Evolutionary conservation across 2,113 vertebrate genomes (phyloP).

Genomic region (Noturus placidus): DNA sequence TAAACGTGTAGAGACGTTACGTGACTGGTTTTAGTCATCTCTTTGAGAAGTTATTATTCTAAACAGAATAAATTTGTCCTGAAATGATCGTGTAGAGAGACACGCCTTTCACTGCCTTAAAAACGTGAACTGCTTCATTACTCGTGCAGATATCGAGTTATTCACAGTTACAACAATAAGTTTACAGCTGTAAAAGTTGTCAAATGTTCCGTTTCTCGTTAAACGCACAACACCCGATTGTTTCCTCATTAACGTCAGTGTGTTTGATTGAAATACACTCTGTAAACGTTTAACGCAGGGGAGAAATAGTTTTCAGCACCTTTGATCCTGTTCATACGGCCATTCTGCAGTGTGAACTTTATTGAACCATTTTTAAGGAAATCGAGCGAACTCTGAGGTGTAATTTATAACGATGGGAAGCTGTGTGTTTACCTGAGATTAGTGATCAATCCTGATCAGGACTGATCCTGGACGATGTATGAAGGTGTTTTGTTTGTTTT

Average conservation of each 20-base stretch:
- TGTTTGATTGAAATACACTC: neutral
- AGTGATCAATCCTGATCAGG: neutral
- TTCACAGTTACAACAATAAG: neutral
- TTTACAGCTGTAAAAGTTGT: too few species aligned
- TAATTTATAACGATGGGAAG: neutral
- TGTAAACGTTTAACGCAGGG: neutral
- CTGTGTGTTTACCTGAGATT: neutral
- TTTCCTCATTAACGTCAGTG: neutral
- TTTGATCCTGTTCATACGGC: neutral
- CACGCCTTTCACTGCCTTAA: too few species aligned
- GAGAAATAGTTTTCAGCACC: neutral
- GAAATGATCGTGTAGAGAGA: too few species aligned
- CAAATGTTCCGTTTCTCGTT: too few species aligned
- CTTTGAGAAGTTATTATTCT: too few species aligned
- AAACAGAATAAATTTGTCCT: too few species aligned
- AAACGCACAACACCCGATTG: too few species aligned
- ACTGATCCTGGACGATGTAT: neutral
- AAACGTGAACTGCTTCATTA: too few species aligned
- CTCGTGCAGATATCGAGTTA: too few species aligned
- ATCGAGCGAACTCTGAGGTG: neutral
- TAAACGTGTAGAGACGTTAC: neutral
- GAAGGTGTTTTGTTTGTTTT: neutral
- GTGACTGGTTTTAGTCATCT: neutral
- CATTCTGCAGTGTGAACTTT: neutral
- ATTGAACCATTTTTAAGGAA: neutral